Evolutionary conservation across 2,113 vertebrate species (phyloP).

Genomic region (Cyanoramphus novaezelandiae): DNA sequence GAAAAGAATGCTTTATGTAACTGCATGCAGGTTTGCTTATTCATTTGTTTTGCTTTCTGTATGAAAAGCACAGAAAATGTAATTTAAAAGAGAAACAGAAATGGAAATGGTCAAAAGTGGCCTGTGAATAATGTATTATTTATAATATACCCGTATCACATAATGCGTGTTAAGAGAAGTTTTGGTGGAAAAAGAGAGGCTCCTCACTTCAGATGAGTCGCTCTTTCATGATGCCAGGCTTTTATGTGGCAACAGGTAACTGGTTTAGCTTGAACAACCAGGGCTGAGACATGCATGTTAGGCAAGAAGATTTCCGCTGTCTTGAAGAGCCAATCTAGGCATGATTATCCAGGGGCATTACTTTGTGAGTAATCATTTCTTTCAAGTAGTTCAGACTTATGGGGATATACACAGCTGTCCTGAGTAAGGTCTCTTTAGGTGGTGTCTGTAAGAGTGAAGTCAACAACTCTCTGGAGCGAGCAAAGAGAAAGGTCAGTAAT

Average conservation of each 20-base stretch:
- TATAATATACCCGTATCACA: background rate
- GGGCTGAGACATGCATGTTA: background rate
- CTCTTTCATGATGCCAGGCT: background rate
- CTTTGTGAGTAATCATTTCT: rapidly evolving
- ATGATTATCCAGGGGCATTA: background rate
- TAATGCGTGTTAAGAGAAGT: background rate
- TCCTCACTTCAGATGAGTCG: background rate
- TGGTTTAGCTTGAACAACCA: background rate
- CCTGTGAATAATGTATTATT: background rate
- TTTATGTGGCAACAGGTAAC: background rate
- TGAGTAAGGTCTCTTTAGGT: background rate
- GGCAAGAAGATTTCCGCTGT: background rate
- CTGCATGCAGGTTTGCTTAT: background rate
- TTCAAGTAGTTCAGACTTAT: background rate
- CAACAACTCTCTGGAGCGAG: background rate
- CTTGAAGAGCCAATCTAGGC: rapidly evolving
- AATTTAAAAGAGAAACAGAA: background rate
- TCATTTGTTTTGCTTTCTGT: background rate
- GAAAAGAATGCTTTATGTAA: background rate
- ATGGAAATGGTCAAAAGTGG: background rate
- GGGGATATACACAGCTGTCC: background rate
- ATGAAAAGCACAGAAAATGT: background rate
- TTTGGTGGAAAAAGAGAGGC: background rate
- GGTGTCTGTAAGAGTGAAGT: background rate
- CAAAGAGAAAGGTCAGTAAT: background rate